These are phyloP conservation scores for Remorina albescens DNA, from an alignment of 2,797 vertebrate species.

Conservation along the genomic window DNA sequence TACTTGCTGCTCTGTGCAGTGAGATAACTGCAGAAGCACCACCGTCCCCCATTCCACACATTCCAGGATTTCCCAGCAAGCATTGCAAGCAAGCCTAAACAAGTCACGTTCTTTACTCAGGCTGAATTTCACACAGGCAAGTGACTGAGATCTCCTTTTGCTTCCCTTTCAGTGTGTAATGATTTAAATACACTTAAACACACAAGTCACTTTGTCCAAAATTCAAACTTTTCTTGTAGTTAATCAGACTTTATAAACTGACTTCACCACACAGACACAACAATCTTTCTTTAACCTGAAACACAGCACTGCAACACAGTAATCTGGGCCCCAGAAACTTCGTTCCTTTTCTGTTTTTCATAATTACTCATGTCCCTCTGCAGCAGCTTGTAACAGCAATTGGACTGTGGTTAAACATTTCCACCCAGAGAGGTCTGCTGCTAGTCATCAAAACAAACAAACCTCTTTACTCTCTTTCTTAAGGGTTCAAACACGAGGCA, in stretches of 20 bases:
- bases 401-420: slow-evolving; percentile 74
- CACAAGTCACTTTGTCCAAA: background rate
- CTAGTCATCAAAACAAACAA: slow-evolving; percentile 77
- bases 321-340: slow-evolving; percentile 21
- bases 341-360: slow-evolving; percentile 52
- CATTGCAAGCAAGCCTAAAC: slow-evolving; percentile 92
- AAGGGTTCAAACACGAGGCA: slow-evolving; percentile 66
- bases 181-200: slow-evolving; percentile 46
- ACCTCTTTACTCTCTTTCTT: slow-evolving; percentile 61
- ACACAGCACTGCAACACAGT: slow-evolving; percentile 15
- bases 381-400: slow-evolving; percentile 58
- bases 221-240: background rate
- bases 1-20: slow-evolving; percentile 73
- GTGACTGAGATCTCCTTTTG: slow-evolving; percentile 80
- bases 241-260: slow-evolving; percentile 3
- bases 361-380: slow-evolving; percentile 56
- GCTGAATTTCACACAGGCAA: slow-evolving; percentile 87
- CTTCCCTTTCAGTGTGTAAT: slow-evolving; percentile 41
- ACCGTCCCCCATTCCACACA: slow-evolving; percentile 90
- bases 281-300: slow-evolving; percentile 39
- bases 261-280: slow-evolving; percentile 4
- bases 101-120: slow-evolving; percentile 88
- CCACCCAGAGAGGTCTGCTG: slow-evolving; percentile 59
- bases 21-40: slow-evolving; percentile 83
- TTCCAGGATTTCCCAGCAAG: slow-evolving; percentile 92